Evolutionary conservation across 1,140 invertebrate genomes (phyloP), one percentile per base, ranked within the genome.

Genomic region (Zaprionus capensis): DNA sequence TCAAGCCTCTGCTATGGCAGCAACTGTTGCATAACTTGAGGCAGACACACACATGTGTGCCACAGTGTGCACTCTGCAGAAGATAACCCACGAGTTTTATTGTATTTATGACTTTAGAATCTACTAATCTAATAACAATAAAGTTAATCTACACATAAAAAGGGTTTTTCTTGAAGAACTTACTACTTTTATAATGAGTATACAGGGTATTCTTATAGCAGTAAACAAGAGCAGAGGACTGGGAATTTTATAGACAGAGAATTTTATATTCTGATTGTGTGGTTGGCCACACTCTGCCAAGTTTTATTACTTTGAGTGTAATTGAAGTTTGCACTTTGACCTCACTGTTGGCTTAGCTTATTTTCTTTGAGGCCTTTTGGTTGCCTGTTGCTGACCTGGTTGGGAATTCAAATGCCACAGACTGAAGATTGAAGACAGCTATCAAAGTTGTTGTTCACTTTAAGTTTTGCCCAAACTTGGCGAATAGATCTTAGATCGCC

Each of bases 11-110:
- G 22, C 20, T 17, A n/a, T 17, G 22, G 61, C 49, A 36, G 56
- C 66, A 74, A 74, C 71, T 70, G 71, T 74, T 74, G 71, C 71
- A 74, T 62, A 74, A 74, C 56, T 44, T 44, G 41, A 15, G 44
- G 41, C 58, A 28, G 9, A 11, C 49, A 26, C n/a, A 20, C n/a
- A 20, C 36, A n/a, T 14, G 38, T 5, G 15, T 36, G 51, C 24
- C 2, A 44, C 46, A 56, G 22, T 24, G 20, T 15, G 7, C 34
- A 9, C 41, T 46, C 41, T 9, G 31, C 2, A 3, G 31, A 4
- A 34, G 9, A 34, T 34, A 34, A 34, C 3, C 31, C 31, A 34
- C 31, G 31, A 34, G 3, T 9, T 2, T 34, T 34, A 34, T 34
- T 34, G 2, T 3, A 2, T 34, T 34, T 11, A 34, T 11, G 9